Conservation (phyloP, 1,140 invertebrate species). For the Diabrotica virgifera region DNA sequence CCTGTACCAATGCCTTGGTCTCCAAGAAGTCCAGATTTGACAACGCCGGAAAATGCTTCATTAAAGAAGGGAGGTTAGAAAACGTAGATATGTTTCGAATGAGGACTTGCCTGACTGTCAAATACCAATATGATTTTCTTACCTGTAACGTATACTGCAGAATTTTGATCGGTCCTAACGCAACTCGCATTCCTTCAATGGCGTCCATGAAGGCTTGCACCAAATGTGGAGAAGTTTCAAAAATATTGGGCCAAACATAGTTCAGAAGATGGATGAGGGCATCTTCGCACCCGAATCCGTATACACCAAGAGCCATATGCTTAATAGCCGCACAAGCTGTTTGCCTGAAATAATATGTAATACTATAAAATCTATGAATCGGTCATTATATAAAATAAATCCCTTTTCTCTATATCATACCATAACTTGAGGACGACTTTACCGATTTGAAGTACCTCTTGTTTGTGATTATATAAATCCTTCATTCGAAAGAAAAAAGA, state of each 20-base stretch:
- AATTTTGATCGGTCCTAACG: conserved; percentile 94
- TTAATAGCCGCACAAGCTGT: conserved; percentile 98
- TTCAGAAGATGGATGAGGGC: conserved; percentile 95
- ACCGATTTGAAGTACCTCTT: too few relatives aligned
- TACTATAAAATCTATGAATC: neutral
- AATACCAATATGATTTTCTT: conserved; percentile 35
- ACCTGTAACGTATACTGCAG: conserved; percentile 93
- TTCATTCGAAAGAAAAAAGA: too few relatives aligned
- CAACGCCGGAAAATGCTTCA: too few relatives aligned
- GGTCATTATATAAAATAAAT: too few relatives aligned
- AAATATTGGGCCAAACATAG: conserved; percentile 99
- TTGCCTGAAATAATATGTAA: conserved; percentile 60
- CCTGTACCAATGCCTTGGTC: too few relatives aligned
- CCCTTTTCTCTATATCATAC: too few relatives aligned
- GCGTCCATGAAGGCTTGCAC: conserved; percentile 99
- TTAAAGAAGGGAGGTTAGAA: too few relatives aligned
- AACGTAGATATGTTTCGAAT: too few relatives aligned
- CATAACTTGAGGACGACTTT: too few relatives aligned
- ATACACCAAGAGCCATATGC: conserved; percentile 98
- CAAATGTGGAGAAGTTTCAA: conserved; percentile 98
- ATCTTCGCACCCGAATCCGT: conserved; percentile 99
- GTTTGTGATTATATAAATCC: too few relatives aligned
- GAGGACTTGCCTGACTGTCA: too few relatives aligned
- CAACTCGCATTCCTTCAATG: conserved; percentile 94
- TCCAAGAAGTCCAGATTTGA: too few relatives aligned